Conservation (phyloP, 1,140 invertebrate genomes). For the Orius laevigatus region DNA sequence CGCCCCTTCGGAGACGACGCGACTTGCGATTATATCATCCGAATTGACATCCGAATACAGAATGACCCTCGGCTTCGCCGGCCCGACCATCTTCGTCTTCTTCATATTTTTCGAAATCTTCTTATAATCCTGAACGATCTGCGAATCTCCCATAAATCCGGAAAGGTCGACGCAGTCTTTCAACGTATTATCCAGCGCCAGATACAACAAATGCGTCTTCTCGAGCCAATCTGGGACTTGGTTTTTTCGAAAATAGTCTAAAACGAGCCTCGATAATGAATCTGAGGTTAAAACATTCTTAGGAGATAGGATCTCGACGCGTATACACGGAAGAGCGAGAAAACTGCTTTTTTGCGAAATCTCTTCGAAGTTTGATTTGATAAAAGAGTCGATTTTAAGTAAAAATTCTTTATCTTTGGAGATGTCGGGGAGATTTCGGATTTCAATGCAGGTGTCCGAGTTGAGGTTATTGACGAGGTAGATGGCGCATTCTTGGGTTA, state of each 20-base stretch:
- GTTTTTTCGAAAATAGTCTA: constrained; percentile 41
- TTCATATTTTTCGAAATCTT: constrained; percentile 39
- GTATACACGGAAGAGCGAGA: constrained; percentile 40
- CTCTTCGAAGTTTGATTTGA: constrained; percentile 24
- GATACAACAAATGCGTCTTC: constrained; percentile 58
- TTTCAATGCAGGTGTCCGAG: constrained; percentile 50
- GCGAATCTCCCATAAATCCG: constrained; percentile 48
- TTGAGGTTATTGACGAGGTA: constrained; percentile 50
- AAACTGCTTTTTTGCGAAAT: constrained; percentile 23
- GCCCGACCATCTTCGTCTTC: not conserved
- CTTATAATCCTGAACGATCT: constrained; percentile 68
- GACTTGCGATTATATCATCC: constrained; percentile 8
- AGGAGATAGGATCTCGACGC: constrained; percentile 47
- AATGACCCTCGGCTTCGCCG: constrained; percentile 12
- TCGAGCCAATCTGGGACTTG: constrained; percentile 2
- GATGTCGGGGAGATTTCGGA: constrained; percentile 48
- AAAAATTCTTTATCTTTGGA: constrained; percentile 40
- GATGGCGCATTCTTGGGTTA: constrained; percentile 49
- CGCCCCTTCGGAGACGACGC: constrained; percentile 32
- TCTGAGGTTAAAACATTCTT: constrained; percentile 37
- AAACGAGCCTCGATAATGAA: constrained; percentile 43
- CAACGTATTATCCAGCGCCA: constrained; percentile 56
- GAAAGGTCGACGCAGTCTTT: constrained; percentile 59
- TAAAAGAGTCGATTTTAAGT: constrained; percentile 48
- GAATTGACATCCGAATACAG: constrained; percentile 2